Conservation (phyloP, 2,113 vertebrate genomes). For the Sceloporus tristichus region DNA sequence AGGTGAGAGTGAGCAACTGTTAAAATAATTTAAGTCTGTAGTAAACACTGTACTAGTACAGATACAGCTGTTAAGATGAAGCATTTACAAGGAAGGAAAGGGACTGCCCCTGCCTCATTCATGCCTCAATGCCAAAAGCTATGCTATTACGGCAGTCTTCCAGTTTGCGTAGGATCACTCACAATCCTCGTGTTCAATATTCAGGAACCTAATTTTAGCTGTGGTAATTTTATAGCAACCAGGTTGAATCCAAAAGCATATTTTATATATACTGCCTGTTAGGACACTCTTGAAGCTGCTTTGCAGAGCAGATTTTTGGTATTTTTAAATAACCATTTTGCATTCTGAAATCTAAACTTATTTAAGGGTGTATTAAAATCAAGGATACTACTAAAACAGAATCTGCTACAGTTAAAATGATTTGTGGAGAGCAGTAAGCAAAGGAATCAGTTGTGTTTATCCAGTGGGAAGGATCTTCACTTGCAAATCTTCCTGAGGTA, state of each 20-base stretch:
- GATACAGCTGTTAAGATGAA: neutral
- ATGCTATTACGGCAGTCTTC: neutral
- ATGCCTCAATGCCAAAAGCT: rapidly evolving
- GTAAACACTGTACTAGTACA: neutral
- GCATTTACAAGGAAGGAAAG: neutral
- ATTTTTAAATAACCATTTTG: neutral
- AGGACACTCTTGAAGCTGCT: neutral
- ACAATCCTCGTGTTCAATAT: neutral
- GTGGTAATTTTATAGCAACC: neutral
- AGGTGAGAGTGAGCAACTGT: neutral
- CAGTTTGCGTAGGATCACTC: neutral
- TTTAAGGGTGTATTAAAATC: neutral
- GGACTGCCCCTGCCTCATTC: rapidly evolving
- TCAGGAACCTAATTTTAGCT: conserved; percentile 3
- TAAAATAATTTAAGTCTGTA: neutral
- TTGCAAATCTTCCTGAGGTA: too few species aligned
- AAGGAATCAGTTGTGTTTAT: neutral
- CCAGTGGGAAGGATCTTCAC: too few species aligned
- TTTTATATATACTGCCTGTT: neutral
- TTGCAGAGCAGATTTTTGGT: neutral
- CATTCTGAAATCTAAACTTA: neutral
- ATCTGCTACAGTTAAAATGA: neutral
- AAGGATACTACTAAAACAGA: neutral
- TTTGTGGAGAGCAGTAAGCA: neutral
- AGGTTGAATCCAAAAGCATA: neutral